Base-by-base conservation (phyloP, 2,113 vertebrate genomes). In the Bos javanicus region DNA sequence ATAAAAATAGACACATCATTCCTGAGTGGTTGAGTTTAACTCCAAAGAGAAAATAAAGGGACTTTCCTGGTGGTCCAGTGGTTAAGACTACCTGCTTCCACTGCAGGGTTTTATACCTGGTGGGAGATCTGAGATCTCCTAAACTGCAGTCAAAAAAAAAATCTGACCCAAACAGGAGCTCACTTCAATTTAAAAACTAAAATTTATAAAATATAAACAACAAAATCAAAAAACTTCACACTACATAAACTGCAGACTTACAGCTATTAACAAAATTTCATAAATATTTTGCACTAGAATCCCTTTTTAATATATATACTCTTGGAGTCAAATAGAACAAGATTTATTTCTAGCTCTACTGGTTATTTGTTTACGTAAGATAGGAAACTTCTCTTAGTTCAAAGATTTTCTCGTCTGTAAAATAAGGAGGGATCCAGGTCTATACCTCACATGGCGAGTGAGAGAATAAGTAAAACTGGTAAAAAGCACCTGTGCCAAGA, bases 31-130 rank as follows among this genome's bases (percentile, higher is more conserved):
- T 23, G 81, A 90, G 33, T 87, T 92, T 76, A 94, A 64, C 28
- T 74, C n/a, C 57, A 84, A 88, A 85, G 81, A 94, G 14, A 50
- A 96, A 93, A 96, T 23, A 82, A 39, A 94, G 80, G 82, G 48
- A 50, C 46, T 81, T 50, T 30, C 28, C 28, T 81, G 46, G 78
- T 81, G 46, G 78, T 33, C 78, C 78, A 52, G 46, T 50, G 46
- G 78, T 50, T 81, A 81, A 52, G 28, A 33, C 78, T 81, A 11
- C 9, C 6, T 50, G 46, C 28, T 50, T 33, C 9, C 46, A 21
- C 78, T 33, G 16, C 46, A 81, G 78, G 30, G 78, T 50, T 50
- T 46, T 11, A 6, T 52, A 9, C 28, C 3, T 81, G 78, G 78
- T 52, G 28, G 28, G 78, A 48, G 1, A 81, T 21, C 28, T 11